Conservation (phyloP, 2,888 invertebrate species). For the Caenorhabditis becei region DNA sequence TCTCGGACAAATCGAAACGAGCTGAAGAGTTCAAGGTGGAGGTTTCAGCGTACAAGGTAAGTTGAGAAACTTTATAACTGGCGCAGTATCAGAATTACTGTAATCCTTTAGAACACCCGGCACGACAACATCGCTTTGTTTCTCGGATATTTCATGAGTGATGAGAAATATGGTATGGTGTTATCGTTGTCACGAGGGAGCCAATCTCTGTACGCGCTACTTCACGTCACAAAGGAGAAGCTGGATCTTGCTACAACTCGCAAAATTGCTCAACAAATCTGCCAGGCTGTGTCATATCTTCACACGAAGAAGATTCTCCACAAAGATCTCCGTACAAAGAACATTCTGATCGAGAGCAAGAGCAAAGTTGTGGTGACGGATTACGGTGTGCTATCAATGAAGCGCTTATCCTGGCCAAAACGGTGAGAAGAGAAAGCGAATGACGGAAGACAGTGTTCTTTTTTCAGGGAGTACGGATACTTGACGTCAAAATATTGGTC, state of each 20-base stretch:
- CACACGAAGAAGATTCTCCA: constrained; percentile 98
- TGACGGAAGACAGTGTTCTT: not conserved
- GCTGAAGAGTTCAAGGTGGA: constrained; percentile 96
- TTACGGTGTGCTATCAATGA: constrained; percentile 97
- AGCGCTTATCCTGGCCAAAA: constrained; percentile 87
- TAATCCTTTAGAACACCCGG: constrained; percentile 91
- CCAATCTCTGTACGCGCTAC: constrained; percentile 59
- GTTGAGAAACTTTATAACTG: not conserved
- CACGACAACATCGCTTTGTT: constrained; percentile 98
- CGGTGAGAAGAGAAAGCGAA: constrained; percentile 26
- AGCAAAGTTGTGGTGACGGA: constrained; percentile 96
- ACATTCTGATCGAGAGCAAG: constrained; percentile 91
- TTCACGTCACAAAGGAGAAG: constrained; percentile 56
- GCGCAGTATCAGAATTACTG: not conserved
- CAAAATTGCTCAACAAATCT: constrained; percentile 95
- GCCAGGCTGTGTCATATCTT: constrained; percentile 94
- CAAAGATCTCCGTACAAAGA: constrained; percentile 98
- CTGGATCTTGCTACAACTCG: constrained; percentile 93
- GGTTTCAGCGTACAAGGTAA: constrained; percentile 90
- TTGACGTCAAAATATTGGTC: constrained; percentile 98
- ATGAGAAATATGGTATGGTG: constrained; percentile 95
- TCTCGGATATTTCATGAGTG: constrained; percentile 97
- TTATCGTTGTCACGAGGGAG: constrained; percentile 92
- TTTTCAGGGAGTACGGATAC: constrained; percentile 83
- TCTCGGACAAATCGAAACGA: constrained; percentile 86